A percentile compares a stretch with the other conserved stretches of the same genome.
Conservation (phyloP, 1,140 invertebrate genomes). For the Aricia agestis region DNA sequence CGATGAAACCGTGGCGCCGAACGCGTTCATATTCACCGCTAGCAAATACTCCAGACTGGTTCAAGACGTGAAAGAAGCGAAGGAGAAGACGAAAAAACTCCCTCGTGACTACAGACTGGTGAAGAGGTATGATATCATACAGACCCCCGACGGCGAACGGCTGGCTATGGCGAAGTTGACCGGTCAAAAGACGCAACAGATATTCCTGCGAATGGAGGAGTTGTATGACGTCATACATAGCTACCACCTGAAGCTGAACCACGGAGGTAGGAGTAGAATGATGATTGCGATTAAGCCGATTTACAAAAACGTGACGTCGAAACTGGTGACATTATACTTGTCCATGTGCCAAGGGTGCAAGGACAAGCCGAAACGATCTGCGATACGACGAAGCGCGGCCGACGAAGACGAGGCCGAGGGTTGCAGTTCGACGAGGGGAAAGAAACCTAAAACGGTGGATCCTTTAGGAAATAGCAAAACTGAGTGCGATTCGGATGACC, state of each 20-base stretch:
- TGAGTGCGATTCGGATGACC: neutral
- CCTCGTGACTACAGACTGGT: slow-evolving; percentile 37
- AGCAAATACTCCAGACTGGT: slow-evolving; percentile 36
- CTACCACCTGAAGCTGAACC: slow-evolving; percentile 41
- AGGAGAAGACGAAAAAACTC: slow-evolving; percentile 33
- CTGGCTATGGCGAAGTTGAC: slow-evolving; percentile 18
- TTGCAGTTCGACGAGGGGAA: neutral
- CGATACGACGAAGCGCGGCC: no score
- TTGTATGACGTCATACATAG: slow-evolving; percentile 45
- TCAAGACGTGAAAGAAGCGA: slow-evolving; percentile 37
- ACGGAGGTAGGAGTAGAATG: slow-evolving; percentile 39
- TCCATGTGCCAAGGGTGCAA: slow-evolving; percentile 41
- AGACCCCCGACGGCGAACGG: slow-evolving; percentile 38
- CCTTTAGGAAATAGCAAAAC: neutral
- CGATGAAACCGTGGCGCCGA: slow-evolving; percentile 28
- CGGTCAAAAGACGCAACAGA: slow-evolving; percentile 30
- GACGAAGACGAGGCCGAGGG: no score
- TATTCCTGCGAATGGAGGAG: slow-evolving; percentile 40
- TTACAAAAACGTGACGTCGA: slow-evolving; percentile 45
- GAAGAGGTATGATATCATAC: slow-evolving; percentile 39
- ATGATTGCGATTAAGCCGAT: slow-evolving; percentile 40
- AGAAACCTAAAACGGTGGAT: neutral
- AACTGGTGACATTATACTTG: slow-evolving; percentile 41
- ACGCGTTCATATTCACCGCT: slow-evolving; percentile 32
- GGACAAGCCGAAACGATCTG: slow-evolving; percentile 24